Conservation (phyloP, 2,113 vertebrate species). For the Aegypius monachus region DNA sequence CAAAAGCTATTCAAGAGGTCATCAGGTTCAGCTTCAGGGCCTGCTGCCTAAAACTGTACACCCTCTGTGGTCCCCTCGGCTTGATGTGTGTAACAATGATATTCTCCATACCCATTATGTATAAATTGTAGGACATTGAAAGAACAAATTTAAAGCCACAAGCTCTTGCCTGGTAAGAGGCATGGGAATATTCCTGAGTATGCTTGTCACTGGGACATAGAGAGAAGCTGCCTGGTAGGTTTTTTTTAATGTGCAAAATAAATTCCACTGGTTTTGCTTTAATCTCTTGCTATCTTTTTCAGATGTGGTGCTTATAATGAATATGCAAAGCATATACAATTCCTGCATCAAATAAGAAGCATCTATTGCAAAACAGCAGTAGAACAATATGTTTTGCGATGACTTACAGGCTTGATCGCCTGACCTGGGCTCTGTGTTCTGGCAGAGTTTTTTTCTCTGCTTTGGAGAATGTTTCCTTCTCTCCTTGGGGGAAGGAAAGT, state of each 20-base stretch:
- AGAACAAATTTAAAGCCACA: background rate
- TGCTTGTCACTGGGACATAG: background rate
- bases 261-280: background rate
- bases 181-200: background rate
- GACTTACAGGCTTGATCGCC: background rate
- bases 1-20: background rate
- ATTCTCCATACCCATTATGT: background rate
- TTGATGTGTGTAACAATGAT: background rate
- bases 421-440: background rate
- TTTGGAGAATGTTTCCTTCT: background rate
- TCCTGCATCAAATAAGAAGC: background rate
- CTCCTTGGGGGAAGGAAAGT: background rate
- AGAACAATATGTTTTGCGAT: accelerated
- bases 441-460: background rate
- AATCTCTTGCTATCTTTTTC: background rate
- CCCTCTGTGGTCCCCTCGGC: background rate
- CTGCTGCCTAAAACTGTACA: background rate
- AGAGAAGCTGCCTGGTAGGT: background rate
- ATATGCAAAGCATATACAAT: background rate
- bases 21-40: background rate
- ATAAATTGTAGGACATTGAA: background rate
- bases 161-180: background rate
- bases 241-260: background rate
- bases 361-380: background rate
- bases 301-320: background rate